phyloP scores from a whole-genome alignment of 2,888 invertebrate genomes.

The Drosophila lacicola region DNA sequence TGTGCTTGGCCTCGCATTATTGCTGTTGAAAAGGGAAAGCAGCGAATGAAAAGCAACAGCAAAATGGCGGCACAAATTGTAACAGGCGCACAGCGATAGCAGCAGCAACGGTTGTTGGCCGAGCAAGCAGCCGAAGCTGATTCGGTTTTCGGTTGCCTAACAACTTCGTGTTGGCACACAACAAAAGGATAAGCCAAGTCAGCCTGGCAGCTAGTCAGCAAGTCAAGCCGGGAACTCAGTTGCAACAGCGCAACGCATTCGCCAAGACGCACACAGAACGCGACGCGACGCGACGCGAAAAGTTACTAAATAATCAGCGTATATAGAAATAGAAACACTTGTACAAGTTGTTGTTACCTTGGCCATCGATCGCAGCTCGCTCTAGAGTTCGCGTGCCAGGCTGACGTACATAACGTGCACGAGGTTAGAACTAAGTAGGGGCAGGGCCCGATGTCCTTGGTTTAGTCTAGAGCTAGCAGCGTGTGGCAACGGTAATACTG shows the following conservation, averaged over 20 bases:
- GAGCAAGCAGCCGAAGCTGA: conserved; percentile 33
- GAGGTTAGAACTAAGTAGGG: conserved; percentile 41
- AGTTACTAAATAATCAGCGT: conserved; percentile 18
- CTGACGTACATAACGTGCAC: conserved; percentile 40
- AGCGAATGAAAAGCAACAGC: conserved; percentile 56
- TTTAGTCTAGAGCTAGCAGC: conserved; percentile 67
- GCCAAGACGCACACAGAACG: conserved; percentile 67
- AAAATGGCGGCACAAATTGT: conserved; percentile 72
- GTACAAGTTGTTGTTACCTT: conserved; percentile 50
- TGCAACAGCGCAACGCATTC: conserved; percentile 74
- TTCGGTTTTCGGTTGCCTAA: conserved; percentile 59
- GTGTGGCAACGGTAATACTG: conserved; percentile 31
- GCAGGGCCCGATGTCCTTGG: conserved; percentile 64
- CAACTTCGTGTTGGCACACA: conserved; percentile 68
- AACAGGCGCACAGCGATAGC: conserved; percentile 59
- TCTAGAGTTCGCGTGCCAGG: conserved; percentile 44
- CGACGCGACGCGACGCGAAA: conserved; percentile 29
- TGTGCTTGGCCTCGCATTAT: conserved; percentile 52
- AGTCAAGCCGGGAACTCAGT: conserved; percentile 76
- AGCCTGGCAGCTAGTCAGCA: conserved; percentile 56
- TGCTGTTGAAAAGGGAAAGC: conserved; percentile 58
- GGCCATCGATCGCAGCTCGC: conserved; percentile 69
- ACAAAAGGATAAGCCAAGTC: conserved; percentile 75
- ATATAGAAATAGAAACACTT: conserved; percentile 51
- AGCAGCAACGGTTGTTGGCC: conserved; percentile 22